Evolutionary conservation across 1,140 invertebrate species (phyloP), one percentile per base, ranked within the genome.

Genomic region (Sipha flava): DNA sequence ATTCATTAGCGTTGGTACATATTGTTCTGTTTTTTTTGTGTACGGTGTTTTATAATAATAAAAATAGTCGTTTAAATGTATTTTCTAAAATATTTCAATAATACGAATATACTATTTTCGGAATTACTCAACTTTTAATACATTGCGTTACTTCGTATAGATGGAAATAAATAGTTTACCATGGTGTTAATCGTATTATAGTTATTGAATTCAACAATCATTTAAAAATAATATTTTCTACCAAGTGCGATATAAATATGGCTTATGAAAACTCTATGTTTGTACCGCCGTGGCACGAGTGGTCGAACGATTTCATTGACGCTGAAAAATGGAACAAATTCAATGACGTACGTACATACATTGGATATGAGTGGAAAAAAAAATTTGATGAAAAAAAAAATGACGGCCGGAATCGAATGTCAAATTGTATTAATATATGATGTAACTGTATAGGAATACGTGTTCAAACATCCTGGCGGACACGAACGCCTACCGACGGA

Each of bases 221-320:
- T 57, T 57, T 7, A 16, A 66, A 40, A 66, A 66, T 37, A 49
- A n/a, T 49, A 49, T 14, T 49, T 43, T 3, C 40, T 43, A 43
- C 40, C 14, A 43, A 43, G 14, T 43, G 1, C 14, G 3, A 3
- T n/a, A n/a, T n/a, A n/a, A n/a, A n/a, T 21, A 73, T 73, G 34
- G 5, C n/a, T 18, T 59, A 77, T 18, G 21, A 59, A 16, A 34
- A 77, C 10, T 57, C 49, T 9, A 57, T 57, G 73, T 77, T 77
- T 37, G 21, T 77, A 18, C 73, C 73, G 14, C 73, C 73, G 12
- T 77, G 73, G 73, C 12, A 29, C 16, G 14, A 16, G 10, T 77
- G 73, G 73, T 57, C 73, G 16, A 54, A 40, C 23, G 73, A 77
- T 77, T 59, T 57, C 34, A 59, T 77, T 6, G 59, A 77, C 52